Percentiles rank a stretch among this genome's conserved stretches.
Evolutionary conservation across 2,797 vertebrate genomes (phyloP).

Genomic region (Siniperca obscura): DNA sequence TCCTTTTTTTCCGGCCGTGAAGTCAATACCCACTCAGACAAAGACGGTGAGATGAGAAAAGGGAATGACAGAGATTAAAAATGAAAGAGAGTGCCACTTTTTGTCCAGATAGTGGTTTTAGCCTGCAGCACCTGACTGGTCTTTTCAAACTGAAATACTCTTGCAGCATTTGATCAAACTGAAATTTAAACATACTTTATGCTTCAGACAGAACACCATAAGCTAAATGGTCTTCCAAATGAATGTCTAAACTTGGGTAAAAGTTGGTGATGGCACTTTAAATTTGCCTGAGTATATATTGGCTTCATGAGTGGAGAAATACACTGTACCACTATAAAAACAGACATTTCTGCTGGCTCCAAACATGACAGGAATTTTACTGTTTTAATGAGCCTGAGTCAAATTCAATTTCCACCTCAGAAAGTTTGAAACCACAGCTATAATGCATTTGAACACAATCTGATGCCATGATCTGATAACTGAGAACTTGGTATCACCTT

Average conservation of each 20-base stretch:
- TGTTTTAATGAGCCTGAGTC: slow-evolving; percentile 56
- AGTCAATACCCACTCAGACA: slow-evolving; percentile 64
- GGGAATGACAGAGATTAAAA: slow-evolving; percentile 75
- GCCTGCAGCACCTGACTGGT: slow-evolving; percentile 54
- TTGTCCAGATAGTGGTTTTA: slow-evolving; percentile 70
- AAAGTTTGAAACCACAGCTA: slow-evolving; percentile 52
- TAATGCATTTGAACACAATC: slow-evolving; percentile 50
- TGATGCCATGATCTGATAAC: slow-evolving; percentile 49
- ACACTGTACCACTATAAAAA: slow-evolving; percentile 31
- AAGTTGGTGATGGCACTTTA: slow-evolving; percentile 47
- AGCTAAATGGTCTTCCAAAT: slow-evolving; percentile 54
- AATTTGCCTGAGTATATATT: slow-evolving; percentile 36
- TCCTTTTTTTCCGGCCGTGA: slow-evolving; percentile 19
- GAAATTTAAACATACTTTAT: slow-evolving; percentile 51
- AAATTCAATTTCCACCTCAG: slow-evolving; percentile 50
- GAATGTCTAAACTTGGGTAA: slow-evolving; percentile 27
- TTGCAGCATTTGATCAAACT: slow-evolving; percentile 52
- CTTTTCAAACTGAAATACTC: slow-evolving; percentile 44
- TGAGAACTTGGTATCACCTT: slow-evolving; percentile 35
- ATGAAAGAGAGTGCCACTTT: slow-evolving; percentile 71
- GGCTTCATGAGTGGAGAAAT: not conserved
- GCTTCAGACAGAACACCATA: slow-evolving; percentile 36
- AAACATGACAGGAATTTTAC: slow-evolving; percentile 58
- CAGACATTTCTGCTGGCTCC: slow-evolving; percentile 44
- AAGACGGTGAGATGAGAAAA: slow-evolving; percentile 65